Evolutionary conservation across 2,888 invertebrate genomes (phyloP), one percentile per base, ranked within the genome.

Genomic region (Ceratothoa steindachneri): DNA sequence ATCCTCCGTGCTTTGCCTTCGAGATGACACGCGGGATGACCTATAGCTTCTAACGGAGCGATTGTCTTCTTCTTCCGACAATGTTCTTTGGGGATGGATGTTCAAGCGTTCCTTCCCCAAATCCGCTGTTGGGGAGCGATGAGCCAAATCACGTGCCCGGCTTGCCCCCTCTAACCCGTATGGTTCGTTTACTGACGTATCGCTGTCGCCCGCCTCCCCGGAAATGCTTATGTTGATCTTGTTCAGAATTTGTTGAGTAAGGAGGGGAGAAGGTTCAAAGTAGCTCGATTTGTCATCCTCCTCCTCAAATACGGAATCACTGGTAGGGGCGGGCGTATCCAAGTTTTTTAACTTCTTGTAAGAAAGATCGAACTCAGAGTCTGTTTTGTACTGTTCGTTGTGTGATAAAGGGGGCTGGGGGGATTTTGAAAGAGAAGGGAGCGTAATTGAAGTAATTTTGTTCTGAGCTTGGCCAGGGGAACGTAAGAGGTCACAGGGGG

Each of bases 21-120:
- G 87, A 0, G 93, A 93, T 1, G 93, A 93, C 0, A 92, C 91
- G 81, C 92, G 86, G 0, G 93, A 94, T 0, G 93, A 93, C 81
- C 93, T 88, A 87, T 91, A 93, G 0, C 93, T 93, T 85, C 93
- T 91, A 1, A 92, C 93, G 83, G 93, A 93, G 81, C 90, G 87
- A 81, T 90, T 92, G 82, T 94, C 94, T 77, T 94, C 93, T 80
- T 93, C 93, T 73, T 82, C 82, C 1, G 82, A 82, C 27, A 81
- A 73, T 19, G 82, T 81, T 74, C 82, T 75, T 72, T 81, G 81
- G 15, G 81, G 75, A 5, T 81, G 82, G 5, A 82, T 78, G 5
- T 66, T 64, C 7, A 77, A 67, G n/a, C 77, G 69, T 19, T 75
- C 77, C 15, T 51, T 30, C 27, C 53, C 12, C 41, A 72, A 12